Evolutionary conservation across 2,888 invertebrate species (phyloP), one percentile per base, ranked within the genome.

Genomic region (Perithous albicinctus): DNA sequence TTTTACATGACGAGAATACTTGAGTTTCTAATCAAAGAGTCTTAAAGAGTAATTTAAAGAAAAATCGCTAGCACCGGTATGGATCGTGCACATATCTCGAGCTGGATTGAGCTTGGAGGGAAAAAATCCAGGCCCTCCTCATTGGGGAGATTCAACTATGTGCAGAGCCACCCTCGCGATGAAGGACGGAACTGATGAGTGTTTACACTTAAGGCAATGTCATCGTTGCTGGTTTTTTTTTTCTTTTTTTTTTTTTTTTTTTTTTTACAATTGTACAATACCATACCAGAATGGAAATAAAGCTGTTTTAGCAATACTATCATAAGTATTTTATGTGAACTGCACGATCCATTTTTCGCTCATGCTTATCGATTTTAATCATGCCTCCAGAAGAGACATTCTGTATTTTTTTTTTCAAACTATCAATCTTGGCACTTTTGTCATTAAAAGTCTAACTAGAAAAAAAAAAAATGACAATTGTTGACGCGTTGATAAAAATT

Each of bases 141-240:
- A 26, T 26, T 61, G 38, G 38, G 38, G 38, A 26, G 51, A 18
- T 20, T 20, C 46, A 63, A 18, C 63, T 12, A n/a, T n/a, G 38
- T 32, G 32, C 43, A 29, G 26, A 48, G 23, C 12, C 48, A 61
- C 32, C 35, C 29, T 61, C 61, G 48, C 10, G 2, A 35, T 15
- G n/a, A n/a, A 32, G 48, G 48, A 32, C 23, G 23, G 61, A 29
- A 15, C 20, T 15, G 51, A 26, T 15, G 51, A 29, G 18, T 43
- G 56, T 41, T 66, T 64, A 64, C 15, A 41, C 12, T 56, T 66
- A 32, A 54, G 66, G 75, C 75, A 75, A 75, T 75, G 64, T 32
- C 41, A 64, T 66, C 15, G 41, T 43, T 66, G 54, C 75, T 75
- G 56, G 54, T 12, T 20, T 48, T 23, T 12, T 63, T 43, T 48